Percentiles rank a stretch among this genome's conserved stretches.
Conservation (phyloP, 2,113 vertebrate genomes). For the Carollia perspicillata region DNA sequence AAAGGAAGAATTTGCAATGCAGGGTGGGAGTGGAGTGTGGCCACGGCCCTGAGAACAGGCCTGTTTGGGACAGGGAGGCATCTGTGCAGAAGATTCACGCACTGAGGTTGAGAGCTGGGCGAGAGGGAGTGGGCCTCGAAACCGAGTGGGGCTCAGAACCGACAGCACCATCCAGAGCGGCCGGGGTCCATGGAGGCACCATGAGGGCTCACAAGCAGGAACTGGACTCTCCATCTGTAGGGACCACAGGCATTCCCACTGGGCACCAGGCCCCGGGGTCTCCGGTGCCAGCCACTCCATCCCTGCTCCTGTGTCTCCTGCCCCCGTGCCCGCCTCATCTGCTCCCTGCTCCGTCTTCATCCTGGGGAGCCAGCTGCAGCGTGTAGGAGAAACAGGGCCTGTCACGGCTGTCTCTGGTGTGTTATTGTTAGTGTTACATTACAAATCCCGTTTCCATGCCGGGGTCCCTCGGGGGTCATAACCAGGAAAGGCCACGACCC, state of each 20-base stretch:
- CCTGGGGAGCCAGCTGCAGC: constrained; percentile 74
- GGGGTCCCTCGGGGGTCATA: constrained; percentile 81
- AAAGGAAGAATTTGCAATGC: background rate
- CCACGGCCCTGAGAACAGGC: background rate
- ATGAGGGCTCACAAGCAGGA: rapidly evolving
- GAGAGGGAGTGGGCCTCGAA: background rate
- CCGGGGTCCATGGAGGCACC: rapidly evolving
- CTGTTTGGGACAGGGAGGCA: background rate
- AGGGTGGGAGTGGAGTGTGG: no score
- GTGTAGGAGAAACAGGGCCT: constrained; percentile 73
- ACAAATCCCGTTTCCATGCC: constrained; percentile 83
- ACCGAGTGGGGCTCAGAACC: no score
- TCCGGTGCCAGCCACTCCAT: background rate
- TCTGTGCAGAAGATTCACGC: background rate
- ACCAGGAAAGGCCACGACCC: constrained; percentile 80
- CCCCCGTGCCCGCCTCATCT: background rate
- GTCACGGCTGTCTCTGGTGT: constrained; percentile 79
- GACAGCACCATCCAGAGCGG: rapidly evolving
- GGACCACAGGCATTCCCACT: rapidly evolving
- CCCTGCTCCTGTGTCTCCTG: background rate
- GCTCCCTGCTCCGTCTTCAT: background rate
- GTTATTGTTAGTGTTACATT: constrained; percentile 85
- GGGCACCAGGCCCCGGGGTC: rapidly evolving
- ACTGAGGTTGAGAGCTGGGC: rapidly evolving
- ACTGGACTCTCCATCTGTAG: rapidly evolving